These are phyloP conservation scores for Ectemnius cavifrons DNA, from an alignment of 2,888 invertebrate species.

Conservation along the genomic window DNA sequence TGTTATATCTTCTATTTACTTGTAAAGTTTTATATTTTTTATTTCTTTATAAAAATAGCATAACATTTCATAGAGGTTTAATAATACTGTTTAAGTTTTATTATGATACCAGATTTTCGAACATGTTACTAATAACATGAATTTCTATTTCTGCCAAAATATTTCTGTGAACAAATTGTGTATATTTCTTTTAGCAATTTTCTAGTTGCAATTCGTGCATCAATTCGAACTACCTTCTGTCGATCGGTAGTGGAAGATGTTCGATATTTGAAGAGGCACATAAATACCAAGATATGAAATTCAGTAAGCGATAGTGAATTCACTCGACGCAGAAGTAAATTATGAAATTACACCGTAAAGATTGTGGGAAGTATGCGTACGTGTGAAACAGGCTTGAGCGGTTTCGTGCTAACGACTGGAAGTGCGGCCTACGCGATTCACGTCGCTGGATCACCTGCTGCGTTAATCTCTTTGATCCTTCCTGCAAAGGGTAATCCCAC, in stretches of 20 bases:
- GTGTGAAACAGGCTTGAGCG: conserved; percentile 11
- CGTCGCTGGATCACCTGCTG: conserved; percentile 42
- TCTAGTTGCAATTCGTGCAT: too few relatives aligned
- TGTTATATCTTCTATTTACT: too few relatives aligned
- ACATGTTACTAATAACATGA: too few relatives aligned
- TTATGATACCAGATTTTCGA: too few relatives aligned
- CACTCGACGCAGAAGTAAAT: neutral
- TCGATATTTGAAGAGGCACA: neutral
- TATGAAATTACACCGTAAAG: neutral
- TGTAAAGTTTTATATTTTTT: too few relatives aligned
- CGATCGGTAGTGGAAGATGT: neutral
- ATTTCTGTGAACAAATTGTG: too few relatives aligned
- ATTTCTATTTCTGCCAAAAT: too few relatives aligned
- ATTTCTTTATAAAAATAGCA: too few relatives aligned
- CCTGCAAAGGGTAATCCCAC: conserved; percentile 39
- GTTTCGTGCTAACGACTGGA: conserved; percentile 6
- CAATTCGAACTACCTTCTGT: too few relatives aligned
- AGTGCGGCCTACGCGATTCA: conserved; percentile 24
- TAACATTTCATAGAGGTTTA: too few relatives aligned
- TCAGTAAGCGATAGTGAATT: neutral
- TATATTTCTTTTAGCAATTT: too few relatives aligned
- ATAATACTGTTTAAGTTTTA: too few relatives aligned
- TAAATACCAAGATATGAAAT: neutral
- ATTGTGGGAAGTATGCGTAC: neutral
- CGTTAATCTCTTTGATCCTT: conserved; percentile 47